Percentiles rank a stretch among this genome's conserved stretches.
These are phyloP conservation scores for Phalacrocorax carbo DNA, from an alignment of 2,113 vertebrate genomes.

Conservation along the genomic window DNA sequence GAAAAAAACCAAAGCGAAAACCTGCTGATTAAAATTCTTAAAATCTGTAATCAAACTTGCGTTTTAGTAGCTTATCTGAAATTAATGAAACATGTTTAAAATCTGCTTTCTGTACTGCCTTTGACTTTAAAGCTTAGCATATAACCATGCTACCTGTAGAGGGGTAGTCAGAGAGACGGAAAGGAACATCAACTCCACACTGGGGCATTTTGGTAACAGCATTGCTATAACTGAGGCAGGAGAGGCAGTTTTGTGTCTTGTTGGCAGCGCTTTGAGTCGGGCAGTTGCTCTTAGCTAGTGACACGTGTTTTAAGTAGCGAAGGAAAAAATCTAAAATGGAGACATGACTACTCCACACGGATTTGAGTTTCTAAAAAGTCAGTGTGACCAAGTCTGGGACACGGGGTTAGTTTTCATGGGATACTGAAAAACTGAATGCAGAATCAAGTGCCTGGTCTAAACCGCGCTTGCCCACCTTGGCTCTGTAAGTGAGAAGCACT, in stretches of 20 bases:
- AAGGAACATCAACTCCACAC: not conserved
- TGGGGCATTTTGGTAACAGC: not conserved
- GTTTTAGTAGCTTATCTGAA: not conserved
- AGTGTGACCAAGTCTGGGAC: not conserved
- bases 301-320: not conserved
- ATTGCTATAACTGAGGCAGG: too few species aligned
- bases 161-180: not conserved
- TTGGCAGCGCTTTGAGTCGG: not conserved
- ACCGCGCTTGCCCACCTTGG: not conserved
- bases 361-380: not conserved
- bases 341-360: not conserved
- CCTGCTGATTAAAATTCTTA: not conserved
- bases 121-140: not conserved
- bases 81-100: not conserved
- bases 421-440: not conserved
- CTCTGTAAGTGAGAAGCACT: not conserved
- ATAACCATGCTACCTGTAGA: not conserved
- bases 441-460: not conserved
- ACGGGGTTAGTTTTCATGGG: accelerated
- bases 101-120: not conserved
- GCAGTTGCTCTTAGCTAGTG: not conserved
- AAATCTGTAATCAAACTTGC: not conserved
- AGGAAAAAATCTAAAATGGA: not conserved
- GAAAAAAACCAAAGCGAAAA: not conserved
- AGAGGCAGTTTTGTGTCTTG: not conserved